Base-by-base conservation (phyloP, 1,140 invertebrate genomes). In the Pentalonia nigronervosa region DNA sequence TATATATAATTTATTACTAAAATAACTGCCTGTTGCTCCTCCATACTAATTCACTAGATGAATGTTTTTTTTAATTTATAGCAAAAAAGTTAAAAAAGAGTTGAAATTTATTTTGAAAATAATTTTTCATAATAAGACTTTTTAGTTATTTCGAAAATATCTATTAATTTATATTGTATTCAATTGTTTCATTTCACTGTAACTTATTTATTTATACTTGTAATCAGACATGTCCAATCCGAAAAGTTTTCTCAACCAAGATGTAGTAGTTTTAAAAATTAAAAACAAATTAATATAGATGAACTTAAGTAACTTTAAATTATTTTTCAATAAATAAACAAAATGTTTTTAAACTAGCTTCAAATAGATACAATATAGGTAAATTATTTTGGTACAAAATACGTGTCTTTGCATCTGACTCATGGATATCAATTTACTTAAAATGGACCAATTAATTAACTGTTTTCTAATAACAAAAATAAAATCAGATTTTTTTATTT, bases 401-500 rank as follows among this genome's bases (percentile, higher is more conserved):
- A 76, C 9, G 17, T 76, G 60, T 76, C n/a, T 76, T n/a, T 6
- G 30, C 60, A 76, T n/a, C 60, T 76, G 60, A 34, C 60, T 76
- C 14, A 76, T n/a, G 60, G 60, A n/a, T 76, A 30, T 76, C 17
- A 17, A 76, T 76, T 76, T 76, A 76, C n/a, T 76, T 34, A 76
- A 76, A 76, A 14, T 76, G 14, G 60, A 17, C 60, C 60, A 76
- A n/a, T 76, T 76, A 76, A 76, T n/a, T 17, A 76, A 76, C 60
- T 76, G 30, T n/a, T 76, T 76, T n/a, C 14, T 76, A 17, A 30
- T n/a, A 9, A 76, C 60, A 30, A 76, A 76, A 76, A 76, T 76
- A 76, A n/a, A 76, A 76, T 76, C n/a, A 76, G 60, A 76, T 76
- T 76, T 76, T n/a, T 76, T 76, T 76, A 76, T 76, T 76, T n/a